A percentile compares a stretch with the other conserved stretches of the same genome.
Conservation (phyloP, 2,797 vertebrate genomes). For the Pteropus rufus region DNA sequence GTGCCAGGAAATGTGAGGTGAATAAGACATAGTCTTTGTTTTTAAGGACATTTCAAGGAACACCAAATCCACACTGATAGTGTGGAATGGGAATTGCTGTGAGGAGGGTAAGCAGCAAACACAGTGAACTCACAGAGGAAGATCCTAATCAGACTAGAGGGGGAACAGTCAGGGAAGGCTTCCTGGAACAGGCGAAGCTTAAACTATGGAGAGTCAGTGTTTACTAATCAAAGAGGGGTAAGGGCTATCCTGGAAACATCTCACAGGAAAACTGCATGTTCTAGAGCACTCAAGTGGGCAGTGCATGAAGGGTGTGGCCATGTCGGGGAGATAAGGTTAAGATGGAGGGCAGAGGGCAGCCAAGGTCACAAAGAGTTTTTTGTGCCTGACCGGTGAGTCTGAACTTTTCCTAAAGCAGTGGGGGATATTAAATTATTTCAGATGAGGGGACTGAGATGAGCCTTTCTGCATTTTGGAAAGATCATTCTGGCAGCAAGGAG, state of each 20-base stretch:
- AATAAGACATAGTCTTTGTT: not conserved
- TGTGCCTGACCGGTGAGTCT: not conserved
- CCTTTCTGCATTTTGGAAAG: not conserved
- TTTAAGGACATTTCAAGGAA: not conserved
- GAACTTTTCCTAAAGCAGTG: not conserved
- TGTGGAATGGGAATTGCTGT: not conserved
- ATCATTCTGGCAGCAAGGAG: not conserved
- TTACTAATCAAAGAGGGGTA: not conserved
- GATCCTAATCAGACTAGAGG: not conserved
- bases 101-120: not conserved
- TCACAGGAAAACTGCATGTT: not conserved
- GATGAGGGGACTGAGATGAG: not conserved
- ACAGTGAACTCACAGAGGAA: not conserved
- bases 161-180: not conserved
- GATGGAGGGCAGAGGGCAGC: not conserved
- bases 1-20: not conserved
- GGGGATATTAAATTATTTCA: not conserved
- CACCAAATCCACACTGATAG: accelerated
- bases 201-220: not conserved
- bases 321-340: not conserved
- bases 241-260: not conserved
- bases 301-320: too few species aligned
- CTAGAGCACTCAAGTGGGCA: not conserved
- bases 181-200: not conserved
- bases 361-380: not conserved